Evolutionary conservation across 2,888 invertebrate species (phyloP).

Genomic region (Agapetus fuscipes): DNA sequence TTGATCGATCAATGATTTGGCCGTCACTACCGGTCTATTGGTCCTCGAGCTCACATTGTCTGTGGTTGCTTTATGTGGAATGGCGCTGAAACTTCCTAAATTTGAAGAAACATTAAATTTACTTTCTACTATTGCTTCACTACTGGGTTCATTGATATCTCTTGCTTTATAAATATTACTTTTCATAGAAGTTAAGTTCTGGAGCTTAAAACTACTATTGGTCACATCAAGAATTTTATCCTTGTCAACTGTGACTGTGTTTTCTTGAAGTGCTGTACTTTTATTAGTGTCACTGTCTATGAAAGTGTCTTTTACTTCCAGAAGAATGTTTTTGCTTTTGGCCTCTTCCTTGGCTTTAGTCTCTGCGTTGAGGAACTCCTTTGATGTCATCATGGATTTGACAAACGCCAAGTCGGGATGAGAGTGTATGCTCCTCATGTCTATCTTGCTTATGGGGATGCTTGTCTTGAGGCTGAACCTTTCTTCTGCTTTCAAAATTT

Average conservation of each 20-base stretch:
- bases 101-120: not conserved
- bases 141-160: not conserved
- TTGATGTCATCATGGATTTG: not conserved
- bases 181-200: too few species aligned
- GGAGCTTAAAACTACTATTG: too few species aligned
- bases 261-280: too few species aligned
- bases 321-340: not conserved
- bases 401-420: not conserved
- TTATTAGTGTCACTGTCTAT: too few species aligned
- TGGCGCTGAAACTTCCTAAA: not conserved
- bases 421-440: constrained; percentile 37
- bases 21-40: constrained; percentile 1
- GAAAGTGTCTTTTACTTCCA: not conserved
- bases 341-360: not conserved
- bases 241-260: too few species aligned
- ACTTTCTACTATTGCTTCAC: not conserved
- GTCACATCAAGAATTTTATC: too few species aligned
- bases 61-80: not conserved
- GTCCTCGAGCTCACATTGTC: constrained; percentile 4
- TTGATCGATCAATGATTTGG: constrained; percentile 4
- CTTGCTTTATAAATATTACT: too few species aligned
- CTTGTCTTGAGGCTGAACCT: constrained; percentile 41
- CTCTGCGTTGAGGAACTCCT: not conserved
- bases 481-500: constrained; percentile 29
- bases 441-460: constrained; percentile 42